Conservation (phyloP, 2,113 vertebrate genomes). For the Pygoscelis antarcticus region DNA sequence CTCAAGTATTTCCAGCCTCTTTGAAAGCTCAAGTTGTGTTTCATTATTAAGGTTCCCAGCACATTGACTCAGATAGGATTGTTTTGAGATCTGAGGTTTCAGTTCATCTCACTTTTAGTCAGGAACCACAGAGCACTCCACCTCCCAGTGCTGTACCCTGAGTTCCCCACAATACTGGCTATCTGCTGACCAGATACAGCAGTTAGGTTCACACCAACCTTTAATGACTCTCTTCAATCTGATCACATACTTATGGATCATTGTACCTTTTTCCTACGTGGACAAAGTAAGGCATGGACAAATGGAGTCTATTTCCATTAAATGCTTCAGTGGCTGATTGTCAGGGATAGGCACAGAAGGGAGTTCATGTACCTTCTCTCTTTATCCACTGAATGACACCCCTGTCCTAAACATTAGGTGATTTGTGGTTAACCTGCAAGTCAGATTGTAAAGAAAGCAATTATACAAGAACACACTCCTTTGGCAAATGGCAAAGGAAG, state of each 20-base stretch:
- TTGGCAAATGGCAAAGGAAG: not conserved
- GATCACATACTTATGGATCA: not conserved
- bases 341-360: not conserved
- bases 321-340: not conserved
- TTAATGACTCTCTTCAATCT: not conserved
- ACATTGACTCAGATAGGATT: not conserved
- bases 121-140: not conserved
- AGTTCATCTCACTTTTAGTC: not conserved
- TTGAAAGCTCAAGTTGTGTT: not conserved
- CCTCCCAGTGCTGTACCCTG: not conserved
- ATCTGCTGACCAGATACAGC: not conserved
- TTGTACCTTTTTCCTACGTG: not conserved
- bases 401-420: not conserved
- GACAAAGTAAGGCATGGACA: not conserved
- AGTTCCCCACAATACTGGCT: not conserved
- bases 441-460: not conserved
- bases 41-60: not conserved
- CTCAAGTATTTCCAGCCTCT: not conserved
- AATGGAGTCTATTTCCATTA: not conserved
- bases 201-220: not conserved
- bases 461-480: not conserved
- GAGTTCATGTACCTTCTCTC: not conserved
- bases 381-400: not conserved
- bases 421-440: slow-evolving; percentile 38
- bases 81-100: not conserved